Percentiles rank a stretch among this genome's conserved stretches.
These are phyloP conservation scores for Melipona beecheii DNA, from an alignment of 2,888 invertebrate genomes.

Conservation along the genomic window DNA sequence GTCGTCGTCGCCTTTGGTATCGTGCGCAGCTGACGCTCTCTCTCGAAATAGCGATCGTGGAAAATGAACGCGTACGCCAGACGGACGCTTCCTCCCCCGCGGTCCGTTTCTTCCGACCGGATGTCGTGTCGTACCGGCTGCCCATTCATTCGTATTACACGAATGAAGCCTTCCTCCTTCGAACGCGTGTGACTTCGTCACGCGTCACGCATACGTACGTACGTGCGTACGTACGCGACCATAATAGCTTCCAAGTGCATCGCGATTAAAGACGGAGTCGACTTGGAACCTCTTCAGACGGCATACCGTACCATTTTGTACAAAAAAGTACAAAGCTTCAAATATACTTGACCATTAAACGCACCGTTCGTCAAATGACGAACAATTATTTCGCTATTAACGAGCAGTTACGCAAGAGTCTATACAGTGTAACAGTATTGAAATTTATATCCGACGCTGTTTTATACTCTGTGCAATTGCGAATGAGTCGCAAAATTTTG, in stretches of 20 bases:
- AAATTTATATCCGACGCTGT: too few species aligned
- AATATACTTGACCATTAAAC: too few species aligned
- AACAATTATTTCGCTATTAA: too few species aligned
- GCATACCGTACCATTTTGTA: too few species aligned
- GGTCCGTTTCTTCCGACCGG: conserved; percentile 60
- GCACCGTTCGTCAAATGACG: too few species aligned
- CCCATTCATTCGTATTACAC: conserved; percentile 64
- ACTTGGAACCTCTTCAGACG: too few species aligned
- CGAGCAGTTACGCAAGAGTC: too few species aligned
- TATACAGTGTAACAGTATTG: too few species aligned
- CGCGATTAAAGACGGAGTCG: not conserved
- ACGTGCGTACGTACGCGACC: conserved; percentile 4
- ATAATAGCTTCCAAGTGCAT: not conserved
- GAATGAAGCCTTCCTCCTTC: conserved; percentile 38
- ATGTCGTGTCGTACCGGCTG: conserved; percentile 58
- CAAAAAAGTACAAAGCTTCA: too few species aligned
- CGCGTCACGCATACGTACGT: conserved; percentile 50
- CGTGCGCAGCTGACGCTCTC: conserved; percentile 26
- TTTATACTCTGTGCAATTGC: too few species aligned
- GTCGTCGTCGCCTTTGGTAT: conserved; percentile 17
- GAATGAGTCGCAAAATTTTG: too few species aligned
- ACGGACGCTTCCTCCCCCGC: conserved; percentile 60
- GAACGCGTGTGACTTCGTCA: conserved; percentile 32
- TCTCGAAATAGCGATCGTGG: conserved; percentile 58
- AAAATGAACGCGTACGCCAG: conserved; percentile 58